Base-by-base conservation (phyloP, 2,888 invertebrate species). In the Spicauda simplicius region DNA sequence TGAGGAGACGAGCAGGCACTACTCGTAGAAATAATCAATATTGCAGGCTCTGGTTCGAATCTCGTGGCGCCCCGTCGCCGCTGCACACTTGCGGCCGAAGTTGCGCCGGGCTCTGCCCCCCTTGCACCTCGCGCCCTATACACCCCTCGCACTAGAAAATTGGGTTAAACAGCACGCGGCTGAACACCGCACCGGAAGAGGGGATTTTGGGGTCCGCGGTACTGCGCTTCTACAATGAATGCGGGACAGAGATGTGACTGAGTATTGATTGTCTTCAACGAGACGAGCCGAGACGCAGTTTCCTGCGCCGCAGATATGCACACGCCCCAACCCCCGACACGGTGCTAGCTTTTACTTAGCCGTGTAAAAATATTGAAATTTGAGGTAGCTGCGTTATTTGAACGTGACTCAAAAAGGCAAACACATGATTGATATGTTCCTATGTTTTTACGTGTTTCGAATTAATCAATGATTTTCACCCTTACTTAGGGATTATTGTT, bases 151-250 rank as follows among this genome's bases (percentile, higher is more conserved):
- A 84, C 90, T 87, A 89, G 90, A 89, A 91, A 91, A 91, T 91
- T 91, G 90, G 92, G 92, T 92, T 91, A 91, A 90, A 91, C 85
- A 91, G 88, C 86, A 90, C 87, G 88, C 90, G 85, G 86, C 83
- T 87, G 84, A 84, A 86, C 85, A 82, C 83, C 86, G 85, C 83
- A 85, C 84, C 88, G 89, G 89, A 89, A 88, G 87, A 87, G 88
- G 90, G 90, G 88, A 87, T 86, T 89, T 90, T 80, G 86, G 89
- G 87, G 83, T 84, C 86, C 85, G 81, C 83, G 86, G 82, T 84
- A 88, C 83, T 90, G 87, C 87, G 89, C 86, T 89, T 90, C 86
- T 80, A 89, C 88, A 86, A 85, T 88, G 86, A 90, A 87, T 87
- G 86, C 88, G 90, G 87, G 86, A 89, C 88, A 83, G 90, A 87